Conservation (phyloP, 2,888 invertebrate genomes). For the Drosophila birchii region DNA sequence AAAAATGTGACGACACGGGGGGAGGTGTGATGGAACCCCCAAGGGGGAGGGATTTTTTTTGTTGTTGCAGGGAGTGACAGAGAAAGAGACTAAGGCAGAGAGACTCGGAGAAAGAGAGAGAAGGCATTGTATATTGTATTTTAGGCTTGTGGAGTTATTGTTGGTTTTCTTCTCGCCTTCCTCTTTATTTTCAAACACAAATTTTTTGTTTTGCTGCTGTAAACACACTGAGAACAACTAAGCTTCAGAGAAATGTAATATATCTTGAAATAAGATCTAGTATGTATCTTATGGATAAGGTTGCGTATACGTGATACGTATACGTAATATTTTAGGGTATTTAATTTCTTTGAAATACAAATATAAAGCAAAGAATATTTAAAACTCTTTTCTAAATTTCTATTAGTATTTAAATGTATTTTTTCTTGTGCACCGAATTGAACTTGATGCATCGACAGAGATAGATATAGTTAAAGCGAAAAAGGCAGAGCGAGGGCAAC, state of each 20-base stretch:
- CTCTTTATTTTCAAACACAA: slow-evolving; percentile 13
- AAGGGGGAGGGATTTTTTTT: slow-evolving; percentile 9
- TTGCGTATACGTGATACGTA: too few species aligned
- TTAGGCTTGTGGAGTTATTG: slow-evolving; percentile 36
- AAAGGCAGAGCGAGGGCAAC: slow-evolving; percentile 6
- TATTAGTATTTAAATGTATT: background rate
- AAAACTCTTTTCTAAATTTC: background rate
- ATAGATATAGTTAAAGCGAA: background rate
- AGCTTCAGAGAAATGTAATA: background rate
- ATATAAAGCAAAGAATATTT: too few species aligned
- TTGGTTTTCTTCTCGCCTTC: slow-evolving; percentile 22
- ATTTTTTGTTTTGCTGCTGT: slow-evolving; percentile 16
- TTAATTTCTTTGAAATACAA: background rate
- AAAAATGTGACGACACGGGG: slow-evolving; percentile 59
- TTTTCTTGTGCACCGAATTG: slow-evolving; percentile 1
- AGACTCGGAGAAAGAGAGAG: background rate
- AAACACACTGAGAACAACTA: background rate
- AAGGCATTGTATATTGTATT: slow-evolving; percentile 16
- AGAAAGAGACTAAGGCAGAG: slow-evolving; percentile 3
- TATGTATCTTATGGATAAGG: background rate
- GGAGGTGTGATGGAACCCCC: slow-evolving; percentile 17
- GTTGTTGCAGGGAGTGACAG: slow-evolving; percentile 8
- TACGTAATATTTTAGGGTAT: background rate
- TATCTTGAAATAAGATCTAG: background rate
- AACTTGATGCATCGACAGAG: slow-evolving; percentile 15